Evolutionary conservation across 2,113 vertebrate genomes (phyloP).

Genomic region (Kryptolebias marmoratus): DNA sequence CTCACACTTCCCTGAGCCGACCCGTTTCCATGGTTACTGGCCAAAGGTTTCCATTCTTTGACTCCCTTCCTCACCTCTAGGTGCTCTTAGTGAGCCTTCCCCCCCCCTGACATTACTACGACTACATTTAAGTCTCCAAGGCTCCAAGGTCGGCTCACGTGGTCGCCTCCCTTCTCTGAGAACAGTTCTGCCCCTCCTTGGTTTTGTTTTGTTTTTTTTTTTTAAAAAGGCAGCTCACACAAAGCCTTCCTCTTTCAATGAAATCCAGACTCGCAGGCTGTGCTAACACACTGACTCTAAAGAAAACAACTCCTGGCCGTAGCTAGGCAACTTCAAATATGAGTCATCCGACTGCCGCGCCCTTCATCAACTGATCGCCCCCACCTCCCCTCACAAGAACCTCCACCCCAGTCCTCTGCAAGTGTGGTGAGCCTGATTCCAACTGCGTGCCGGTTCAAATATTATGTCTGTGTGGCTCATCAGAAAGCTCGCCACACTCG

Average conservation of each 20-base stretch:
- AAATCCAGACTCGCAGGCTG: constrained; percentile 74
- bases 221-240: constrained; percentile 28
- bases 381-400: neutral
- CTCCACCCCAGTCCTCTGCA: neutral
- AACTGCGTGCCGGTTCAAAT: neutral
- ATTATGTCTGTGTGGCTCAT: neutral
- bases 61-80: constrained; percentile 55
- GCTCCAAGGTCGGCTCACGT: constrained; percentile 48
- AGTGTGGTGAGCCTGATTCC: constrained; percentile 8
- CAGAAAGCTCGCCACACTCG: neutral
- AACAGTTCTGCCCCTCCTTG: constrained; percentile 53
- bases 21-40: constrained; percentile 70
- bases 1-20: constrained; percentile 55
- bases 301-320: constrained; percentile 79
- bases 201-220: constrained; percentile 37
- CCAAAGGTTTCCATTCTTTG: constrained; percentile 55
- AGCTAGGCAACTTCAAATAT: constrained; percentile 82
- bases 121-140: constrained; percentile 41
- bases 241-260: constrained; percentile 63
- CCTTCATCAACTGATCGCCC: constrained; percentile 66
- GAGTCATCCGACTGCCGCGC: constrained; percentile 77
- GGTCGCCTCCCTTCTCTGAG: constrained; percentile 45
- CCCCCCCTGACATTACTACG: constrained; percentile 41
- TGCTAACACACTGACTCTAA: constrained; percentile 57
- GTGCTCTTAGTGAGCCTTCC: constrained; percentile 16